Evolutionary conservation across 1,140 invertebrate species (phyloP).

Genomic region (Asbolus verrucosus): DNA sequence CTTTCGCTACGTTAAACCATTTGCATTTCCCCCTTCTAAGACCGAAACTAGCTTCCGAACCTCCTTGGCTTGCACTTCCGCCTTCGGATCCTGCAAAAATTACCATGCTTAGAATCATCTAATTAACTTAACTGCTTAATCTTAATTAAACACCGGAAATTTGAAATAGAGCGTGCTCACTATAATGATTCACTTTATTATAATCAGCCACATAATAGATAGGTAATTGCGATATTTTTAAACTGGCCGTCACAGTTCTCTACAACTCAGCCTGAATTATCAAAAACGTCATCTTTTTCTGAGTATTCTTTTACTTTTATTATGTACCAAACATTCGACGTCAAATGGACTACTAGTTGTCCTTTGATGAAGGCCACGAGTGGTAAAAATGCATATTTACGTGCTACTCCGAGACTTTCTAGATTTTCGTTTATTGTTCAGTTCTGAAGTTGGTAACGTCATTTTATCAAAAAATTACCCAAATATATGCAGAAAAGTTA

Average conservation of each 20-base stretch:
- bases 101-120: conserved; percentile 19
- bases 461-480: no score
- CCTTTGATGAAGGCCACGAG: neutral
- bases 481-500: no score
- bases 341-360: conserved; percentile 1
- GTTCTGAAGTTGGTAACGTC: neutral
- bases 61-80: conserved; percentile 61
- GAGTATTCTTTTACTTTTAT: neutral
- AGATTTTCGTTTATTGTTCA: neutral
- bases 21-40: conserved; percentile 84
- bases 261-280: neutral
- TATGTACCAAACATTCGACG: neutral
- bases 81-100: conserved; percentile 59
- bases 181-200: conserved; percentile 8
- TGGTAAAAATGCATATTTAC: conserved; percentile 1
- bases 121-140: conserved; percentile 35
- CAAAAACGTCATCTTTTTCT: conserved; percentile 3
- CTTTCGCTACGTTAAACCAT: conserved; percentile 94
- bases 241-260: no score
- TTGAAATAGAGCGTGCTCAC: conserved; percentile 36
- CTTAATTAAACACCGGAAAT: conserved; percentile 46
- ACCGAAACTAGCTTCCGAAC: conserved; percentile 59
- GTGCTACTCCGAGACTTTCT: neutral
- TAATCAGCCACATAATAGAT: conserved; percentile 31
- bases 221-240: neutral